A percentile compares a stretch with the other conserved stretches of the same genome.
Evolutionary conservation across 2,888 invertebrate species (phyloP).

Genomic region (Polylopha cassiicola): DNA sequence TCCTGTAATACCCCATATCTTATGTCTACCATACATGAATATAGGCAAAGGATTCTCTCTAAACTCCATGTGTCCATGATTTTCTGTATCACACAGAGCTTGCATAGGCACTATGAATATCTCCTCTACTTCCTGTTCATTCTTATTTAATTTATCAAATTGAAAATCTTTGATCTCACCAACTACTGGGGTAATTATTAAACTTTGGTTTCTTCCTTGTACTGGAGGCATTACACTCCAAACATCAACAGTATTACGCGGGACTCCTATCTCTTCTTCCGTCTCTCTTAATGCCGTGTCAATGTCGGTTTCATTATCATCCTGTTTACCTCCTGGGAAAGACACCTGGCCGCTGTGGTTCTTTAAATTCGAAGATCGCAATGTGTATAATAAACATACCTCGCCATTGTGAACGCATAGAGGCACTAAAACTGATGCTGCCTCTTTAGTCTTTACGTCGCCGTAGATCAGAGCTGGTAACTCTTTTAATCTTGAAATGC

Average conservation of each 20-base stretch:
- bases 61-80: slow-evolving; percentile 81
- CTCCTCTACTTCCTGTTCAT: slow-evolving; percentile 85
- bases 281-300: slow-evolving; percentile 92
- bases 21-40: slow-evolving; percentile 71
- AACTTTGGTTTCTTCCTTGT: slow-evolving; percentile 52
- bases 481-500: slow-evolving; percentile 75
- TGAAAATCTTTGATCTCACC: slow-evolving; percentile 76
- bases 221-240: slow-evolving; percentile 77
- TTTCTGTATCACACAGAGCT: slow-evolving; percentile 78
- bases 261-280: slow-evolving; percentile 90
- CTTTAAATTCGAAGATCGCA: slow-evolving; percentile 84
- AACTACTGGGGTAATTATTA: slow-evolving; percentile 84
- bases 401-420: slow-evolving; percentile 83
- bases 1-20: slow-evolving; percentile 88
- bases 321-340: slow-evolving; percentile 90
- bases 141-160: slow-evolving; percentile 74
- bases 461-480: slow-evolving; percentile 67
- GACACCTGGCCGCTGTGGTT: slow-evolving; percentile 90
- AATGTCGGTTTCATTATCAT: slow-evolving; percentile 78
- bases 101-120: slow-evolving; percentile 84
- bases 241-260: slow-evolving; percentile 76
- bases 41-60: slow-evolving; percentile 70
- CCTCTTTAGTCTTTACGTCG: slow-evolving; percentile 43
- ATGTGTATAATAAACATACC: slow-evolving; percentile 88
- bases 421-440: slow-evolving; percentile 90